These are phyloP conservation scores for Ganaspis sp. DNA, from an alignment of 1,140 invertebrate species.

Conservation along the genomic window DNA sequence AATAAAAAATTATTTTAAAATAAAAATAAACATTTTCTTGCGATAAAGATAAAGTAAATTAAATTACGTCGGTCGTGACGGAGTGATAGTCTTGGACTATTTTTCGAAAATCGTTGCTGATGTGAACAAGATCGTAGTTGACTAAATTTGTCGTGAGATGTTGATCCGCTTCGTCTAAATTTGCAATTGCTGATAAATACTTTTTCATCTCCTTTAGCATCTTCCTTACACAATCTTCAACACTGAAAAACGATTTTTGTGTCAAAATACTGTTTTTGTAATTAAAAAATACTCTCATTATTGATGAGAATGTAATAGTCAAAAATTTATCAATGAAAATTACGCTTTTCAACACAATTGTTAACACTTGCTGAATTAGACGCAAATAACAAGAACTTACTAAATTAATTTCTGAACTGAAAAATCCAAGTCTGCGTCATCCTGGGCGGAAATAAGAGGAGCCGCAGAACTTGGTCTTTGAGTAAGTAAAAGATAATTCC, in stretches of 20 bases:
- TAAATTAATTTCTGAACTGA: slow-evolving; percentile 69
- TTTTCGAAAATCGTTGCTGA: slow-evolving; percentile 67
- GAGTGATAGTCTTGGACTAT: slow-evolving; percentile 73
- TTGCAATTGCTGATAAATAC: slow-evolving; percentile 64
- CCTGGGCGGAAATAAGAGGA: slow-evolving; percentile 62
- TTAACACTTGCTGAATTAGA: too few relatives aligned
- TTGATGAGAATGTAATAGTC: too few relatives aligned
- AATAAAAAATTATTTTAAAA: too few relatives aligned
- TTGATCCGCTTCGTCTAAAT: slow-evolving; percentile 67
- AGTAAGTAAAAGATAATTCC: slow-evolving; percentile 1
- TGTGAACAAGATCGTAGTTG: slow-evolving; percentile 65
- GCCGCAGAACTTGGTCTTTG: slow-evolving; percentile 64
- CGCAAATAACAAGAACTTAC: slow-evolving; percentile 58
- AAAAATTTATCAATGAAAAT: slow-evolving; percentile 39
- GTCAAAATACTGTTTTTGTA: too few relatives aligned
- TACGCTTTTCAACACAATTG: too few relatives aligned
- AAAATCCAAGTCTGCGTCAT: slow-evolving; percentile 68
- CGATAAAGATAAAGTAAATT: too few relatives aligned
- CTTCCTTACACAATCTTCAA: slow-evolving; percentile 67
- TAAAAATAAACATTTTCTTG: too few relatives aligned
- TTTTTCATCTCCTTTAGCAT: slow-evolving; percentile 73
- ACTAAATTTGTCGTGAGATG: slow-evolving; percentile 68
- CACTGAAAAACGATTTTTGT: slow-evolving; percentile 52
- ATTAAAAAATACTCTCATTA: too few relatives aligned
- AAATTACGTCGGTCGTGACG: slow-evolving; percentile 59